These are phyloP conservation scores for Mesocentrotus franciscanus DNA, from an alignment of 53 echinoderm and acorn worm genomes.

Conservation along the genomic window DNA sequence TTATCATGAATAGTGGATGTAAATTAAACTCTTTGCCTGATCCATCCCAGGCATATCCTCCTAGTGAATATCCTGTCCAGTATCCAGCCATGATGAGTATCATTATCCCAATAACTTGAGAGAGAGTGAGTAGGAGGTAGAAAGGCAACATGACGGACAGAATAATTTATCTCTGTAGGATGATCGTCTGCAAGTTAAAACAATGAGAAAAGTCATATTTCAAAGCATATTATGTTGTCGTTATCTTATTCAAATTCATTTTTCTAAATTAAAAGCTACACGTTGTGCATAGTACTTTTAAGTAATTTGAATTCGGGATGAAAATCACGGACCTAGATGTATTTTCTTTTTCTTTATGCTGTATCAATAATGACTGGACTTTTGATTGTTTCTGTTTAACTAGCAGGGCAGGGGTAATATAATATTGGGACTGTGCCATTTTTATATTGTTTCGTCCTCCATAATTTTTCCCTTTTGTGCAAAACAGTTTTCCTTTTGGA, in stretches of 20 bases:
- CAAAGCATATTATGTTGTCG: not conserved
- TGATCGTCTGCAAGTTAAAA: not conserved
- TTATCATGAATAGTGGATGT: conserved; percentile 83
- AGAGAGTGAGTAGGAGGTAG: conserved; percentile 73
- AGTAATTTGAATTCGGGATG: no score
- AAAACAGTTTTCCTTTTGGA: no score
- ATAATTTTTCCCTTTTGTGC: no score
- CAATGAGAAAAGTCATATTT: not conserved
- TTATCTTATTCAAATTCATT: not conserved
- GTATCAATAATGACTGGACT: no score
- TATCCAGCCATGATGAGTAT: conserved; percentile 80
- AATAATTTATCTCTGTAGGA: not conserved
- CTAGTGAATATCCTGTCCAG: conserved; percentile 86
- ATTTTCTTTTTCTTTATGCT: no score
- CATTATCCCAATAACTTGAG: conserved; percentile 77
- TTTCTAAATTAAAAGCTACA: no score
- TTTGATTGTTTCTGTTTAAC: no score
- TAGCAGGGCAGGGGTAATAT: no score
- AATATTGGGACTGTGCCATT: no score
- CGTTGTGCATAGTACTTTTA: no score
- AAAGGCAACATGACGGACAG: conserved; percentile 44
- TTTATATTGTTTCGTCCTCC: no score
- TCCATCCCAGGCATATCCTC: conserved; percentile 90
- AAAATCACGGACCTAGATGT: no score
- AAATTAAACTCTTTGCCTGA: conserved; percentile 83